Conservation (phyloP, 2,888 invertebrate species). For the Erebia palarica region DNA sequence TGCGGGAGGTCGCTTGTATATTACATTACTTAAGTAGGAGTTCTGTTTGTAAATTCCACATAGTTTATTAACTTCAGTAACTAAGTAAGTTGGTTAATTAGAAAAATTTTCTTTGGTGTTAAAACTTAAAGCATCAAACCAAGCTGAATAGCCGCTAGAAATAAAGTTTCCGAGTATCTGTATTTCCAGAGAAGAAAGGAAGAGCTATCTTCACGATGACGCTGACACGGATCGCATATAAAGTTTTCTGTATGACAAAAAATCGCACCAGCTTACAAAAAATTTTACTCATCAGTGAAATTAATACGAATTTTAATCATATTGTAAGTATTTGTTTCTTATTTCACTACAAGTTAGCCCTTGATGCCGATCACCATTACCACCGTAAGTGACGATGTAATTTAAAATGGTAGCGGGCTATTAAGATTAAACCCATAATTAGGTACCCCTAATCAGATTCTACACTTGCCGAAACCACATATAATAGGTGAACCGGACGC, state of each 20-base stretch:
- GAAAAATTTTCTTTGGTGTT: constrained; percentile 14
- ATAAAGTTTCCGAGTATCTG: constrained; percentile 24
- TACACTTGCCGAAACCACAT: too few species aligned
- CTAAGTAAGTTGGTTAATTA: constrained; percentile 10
- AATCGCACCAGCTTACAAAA: background rate
- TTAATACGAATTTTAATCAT: too few species aligned
- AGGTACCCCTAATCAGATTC: too few species aligned
- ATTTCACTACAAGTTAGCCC: too few species aligned
- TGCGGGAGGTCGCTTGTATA: too few species aligned
- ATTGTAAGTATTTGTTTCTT: too few species aligned
- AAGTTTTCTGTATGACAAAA: constrained; percentile 10
- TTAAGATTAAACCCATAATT: too few species aligned
- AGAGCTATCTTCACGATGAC: constrained; percentile 59
- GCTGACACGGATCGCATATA: constrained; percentile 41
- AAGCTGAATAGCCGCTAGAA: constrained; percentile 22
- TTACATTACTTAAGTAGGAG: too few species aligned
- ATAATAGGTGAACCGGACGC: too few species aligned
- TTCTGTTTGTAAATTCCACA: background rate
- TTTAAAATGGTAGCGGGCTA: too few species aligned
- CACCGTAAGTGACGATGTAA: too few species aligned
- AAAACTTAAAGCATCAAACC: constrained; percentile 38
- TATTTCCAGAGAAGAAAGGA: constrained; percentile 40
- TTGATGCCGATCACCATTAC: too few species aligned
- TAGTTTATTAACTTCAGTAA: constrained; percentile 1
- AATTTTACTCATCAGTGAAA: background rate